phyloP scores from a whole-genome alignment of 1,140 invertebrate species.

The Caenorhabditis latens region DNA sequence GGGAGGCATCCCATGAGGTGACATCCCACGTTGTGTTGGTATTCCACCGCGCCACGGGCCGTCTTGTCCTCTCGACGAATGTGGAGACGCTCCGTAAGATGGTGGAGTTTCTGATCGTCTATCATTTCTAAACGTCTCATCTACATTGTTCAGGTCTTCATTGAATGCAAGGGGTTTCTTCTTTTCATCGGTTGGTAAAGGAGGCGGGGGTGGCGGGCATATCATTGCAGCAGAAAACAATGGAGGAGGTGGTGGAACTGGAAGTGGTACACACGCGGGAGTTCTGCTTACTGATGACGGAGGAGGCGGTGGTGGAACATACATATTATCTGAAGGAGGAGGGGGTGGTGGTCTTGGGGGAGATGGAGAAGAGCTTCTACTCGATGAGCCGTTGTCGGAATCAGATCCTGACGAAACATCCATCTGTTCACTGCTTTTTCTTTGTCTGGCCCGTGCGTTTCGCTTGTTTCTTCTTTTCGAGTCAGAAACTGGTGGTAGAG shows the following conservation, averaged over 20 bases:
- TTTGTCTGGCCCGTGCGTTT: background rate
- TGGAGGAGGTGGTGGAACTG: slow-evolving; percentile 38
- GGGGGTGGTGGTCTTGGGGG: background rate
- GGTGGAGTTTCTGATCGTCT: background rate
- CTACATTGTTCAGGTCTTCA: background rate
- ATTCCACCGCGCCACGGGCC: background rate
- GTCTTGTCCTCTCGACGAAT: background rate
- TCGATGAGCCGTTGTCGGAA: background rate
- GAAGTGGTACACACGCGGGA: slow-evolving; percentile 14
- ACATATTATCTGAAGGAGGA: background rate
- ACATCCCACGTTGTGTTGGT: background rate
- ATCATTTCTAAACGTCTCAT: background rate
- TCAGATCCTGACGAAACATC: background rate
- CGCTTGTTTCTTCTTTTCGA: background rate
- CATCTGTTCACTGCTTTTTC: background rate
- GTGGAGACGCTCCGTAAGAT: slow-evolving; percentile 3
- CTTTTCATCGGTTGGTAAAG: slow-evolving; percentile 3
- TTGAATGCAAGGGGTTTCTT: background rate
- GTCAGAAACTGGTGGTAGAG: background rate
- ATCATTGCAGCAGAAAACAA: slow-evolving; percentile 32
- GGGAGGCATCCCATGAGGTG: background rate
- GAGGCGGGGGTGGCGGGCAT: slow-evolving; percentile 11
- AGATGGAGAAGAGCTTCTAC: slow-evolving; percentile 10
- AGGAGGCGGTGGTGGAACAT: background rate
- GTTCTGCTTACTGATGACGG: background rate